Conservation (phyloP, 2,888 invertebrate genomes). For the Alsophila aescularia region DNA sequence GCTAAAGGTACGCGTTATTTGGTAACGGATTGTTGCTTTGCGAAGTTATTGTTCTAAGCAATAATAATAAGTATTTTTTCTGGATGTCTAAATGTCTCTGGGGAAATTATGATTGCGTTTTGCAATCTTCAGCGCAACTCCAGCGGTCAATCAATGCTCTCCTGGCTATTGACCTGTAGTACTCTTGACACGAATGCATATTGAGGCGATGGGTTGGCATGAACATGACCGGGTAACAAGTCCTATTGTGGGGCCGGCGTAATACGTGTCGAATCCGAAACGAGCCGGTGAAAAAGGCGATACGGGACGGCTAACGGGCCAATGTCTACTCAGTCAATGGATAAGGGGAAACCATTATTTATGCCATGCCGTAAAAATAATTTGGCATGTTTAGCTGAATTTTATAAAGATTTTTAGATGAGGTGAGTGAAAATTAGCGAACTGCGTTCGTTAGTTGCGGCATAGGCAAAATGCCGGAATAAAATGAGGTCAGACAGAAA, state of each 20-base stretch:
- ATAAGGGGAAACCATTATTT: conserved; percentile 49
- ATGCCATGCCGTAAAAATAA: conserved; percentile 4
- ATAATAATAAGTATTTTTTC: neutral
- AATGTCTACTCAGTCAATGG: conserved; percentile 51
- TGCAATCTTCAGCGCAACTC: conserved; percentile 29
- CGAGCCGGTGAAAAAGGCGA: conserved; percentile 75
- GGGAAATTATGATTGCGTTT: conserved; percentile 37
- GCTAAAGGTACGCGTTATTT: neutral
- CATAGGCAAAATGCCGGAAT: neutral
- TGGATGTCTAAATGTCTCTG: conserved; percentile 10
- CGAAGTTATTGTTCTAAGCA: neutral
- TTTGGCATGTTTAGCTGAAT: neutral
- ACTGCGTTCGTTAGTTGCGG: too few species aligned
- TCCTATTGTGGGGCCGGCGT: conserved; percentile 72
- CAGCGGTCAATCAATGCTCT: conserved; percentile 27
- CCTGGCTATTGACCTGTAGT: conserved; percentile 64
- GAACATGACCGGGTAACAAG: conserved; percentile 73
- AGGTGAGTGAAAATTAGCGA: too few species aligned
- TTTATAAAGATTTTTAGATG: too few species aligned
- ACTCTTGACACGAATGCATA: conserved; percentile 76
- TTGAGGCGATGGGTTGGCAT: conserved; percentile 51
- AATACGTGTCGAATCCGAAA: conserved; percentile 80
- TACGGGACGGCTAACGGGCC: conserved; percentile 76
- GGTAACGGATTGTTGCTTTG: neutral
- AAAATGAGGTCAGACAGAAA: neutral